phyloP scores from a whole-genome alignment of 2,888 invertebrate genomes.

The Eupithecia vulgata region DNA sequence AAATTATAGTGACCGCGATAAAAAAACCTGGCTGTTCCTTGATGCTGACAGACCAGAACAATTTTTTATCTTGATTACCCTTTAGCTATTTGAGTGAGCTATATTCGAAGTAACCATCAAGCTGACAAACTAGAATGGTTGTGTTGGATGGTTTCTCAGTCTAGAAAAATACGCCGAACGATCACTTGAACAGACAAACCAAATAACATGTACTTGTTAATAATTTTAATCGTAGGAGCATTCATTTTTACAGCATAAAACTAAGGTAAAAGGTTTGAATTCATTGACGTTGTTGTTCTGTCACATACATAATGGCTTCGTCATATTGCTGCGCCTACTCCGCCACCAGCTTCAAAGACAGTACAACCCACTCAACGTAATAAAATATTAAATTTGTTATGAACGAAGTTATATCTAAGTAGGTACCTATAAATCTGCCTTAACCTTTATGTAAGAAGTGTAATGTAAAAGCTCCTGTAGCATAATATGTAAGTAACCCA shows the following conservation, averaged over 20 bases:
- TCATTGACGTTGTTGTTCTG: constrained; percentile 6
- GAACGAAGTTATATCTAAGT: constrained; percentile 1
- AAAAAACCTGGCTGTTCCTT: neutral
- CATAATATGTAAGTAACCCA: neutral
- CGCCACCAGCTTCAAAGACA: constrained; percentile 4
- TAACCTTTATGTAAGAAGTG: neutral
- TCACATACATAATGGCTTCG: constrained; percentile 12
- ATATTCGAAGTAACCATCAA: neutral
- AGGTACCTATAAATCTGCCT: constrained; percentile 2
- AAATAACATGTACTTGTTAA: neutral
- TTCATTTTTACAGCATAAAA: neutral
- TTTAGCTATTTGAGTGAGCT: neutral
- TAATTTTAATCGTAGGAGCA: neutral
- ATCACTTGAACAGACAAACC: neutral
- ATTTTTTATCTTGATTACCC: neutral
- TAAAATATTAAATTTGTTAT: constrained; percentile 9
- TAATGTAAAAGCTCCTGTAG: neutral
- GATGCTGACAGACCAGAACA: neutral
- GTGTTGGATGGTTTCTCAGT: too few species aligned
- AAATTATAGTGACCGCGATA: neutral
- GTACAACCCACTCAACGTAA: constrained; percentile 12
- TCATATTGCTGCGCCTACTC: constrained; percentile 9
- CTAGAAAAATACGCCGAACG: neutral
- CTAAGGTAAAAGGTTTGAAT: neutral
- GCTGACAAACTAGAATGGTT: neutral